Base-by-base conservation (phyloP, 2,888 invertebrate species). In the Melipona bicolor region DNA sequence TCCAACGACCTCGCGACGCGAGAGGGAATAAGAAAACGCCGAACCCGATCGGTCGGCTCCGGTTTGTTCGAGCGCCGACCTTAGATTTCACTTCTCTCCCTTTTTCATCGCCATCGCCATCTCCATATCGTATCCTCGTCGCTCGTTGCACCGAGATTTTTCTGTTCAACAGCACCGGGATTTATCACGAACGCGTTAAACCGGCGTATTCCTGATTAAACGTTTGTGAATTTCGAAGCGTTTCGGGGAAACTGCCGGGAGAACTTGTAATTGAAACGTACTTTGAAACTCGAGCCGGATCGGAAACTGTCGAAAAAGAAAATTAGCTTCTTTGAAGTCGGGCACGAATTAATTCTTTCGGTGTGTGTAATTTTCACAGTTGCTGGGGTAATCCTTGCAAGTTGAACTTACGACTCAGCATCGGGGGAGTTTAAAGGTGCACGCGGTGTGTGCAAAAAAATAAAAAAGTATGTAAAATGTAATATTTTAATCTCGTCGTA, bases 31-130 rank as follows among this genome's bases (percentile, higher is more conserved):
- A 50, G 80, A 69, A 36, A 77, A 78, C 54, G 69, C 36, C 59
- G 81, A 27, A 78, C n/a, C n/a, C 73, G 62, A 82, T 87, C 79
- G 65, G 50, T 65, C 85, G 77, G 72, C 32, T 87, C 15, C 83
- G 52, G 73, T 83, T 77, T 77, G 67, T 83, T 73, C 76, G 49
- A 64, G 72, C 73, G 81, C 67, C 69, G 11, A 49, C 61, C 61
- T 69, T 61, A 52, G 77, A 81, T 83, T 77, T 68, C 68, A 49
- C 64, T 71, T 50, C 56, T 9, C 27, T 24, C 4, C 32, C 24
- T n/a, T 62, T 69, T 76, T 62, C 1, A 27, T 27, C 27, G 27
- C 27, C 27, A 65, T 27, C 59, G 50, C 27, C 17, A 4, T 4
- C 2, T 24, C 56, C 32, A 15, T 24, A 21, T 2, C 15, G 21